Base-by-base conservation (phyloP, 2,113 vertebrate genomes). In the Vimba vimba region DNA sequence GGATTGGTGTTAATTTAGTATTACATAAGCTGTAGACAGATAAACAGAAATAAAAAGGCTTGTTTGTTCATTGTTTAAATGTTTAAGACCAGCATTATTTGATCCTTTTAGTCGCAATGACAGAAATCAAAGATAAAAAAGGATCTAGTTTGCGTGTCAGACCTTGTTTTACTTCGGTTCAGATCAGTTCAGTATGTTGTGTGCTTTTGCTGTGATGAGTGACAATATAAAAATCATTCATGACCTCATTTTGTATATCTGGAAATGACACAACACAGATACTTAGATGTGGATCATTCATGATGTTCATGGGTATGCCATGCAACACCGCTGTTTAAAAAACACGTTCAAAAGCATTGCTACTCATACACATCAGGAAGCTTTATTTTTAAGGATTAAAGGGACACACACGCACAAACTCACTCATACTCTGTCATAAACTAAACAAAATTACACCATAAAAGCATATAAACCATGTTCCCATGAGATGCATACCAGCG, bases 221-320 rank as follows among this genome's bases (percentile, higher is more conserved):
- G 30, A 59, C 47, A 55, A 4, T 50, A 33, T 77, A 45, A 59
- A 43, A 62, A 68, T 82, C 77, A 73, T 79, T 76, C 73, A 73
- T 68, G 84, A 36, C 86, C 66, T 50, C 21, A 82, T 85, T 59
- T 77, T 62, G 39, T 62, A 71, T 77, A 71, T 59, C 45, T 47
- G 79, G 68, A 86, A 10, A 25, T 74, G 55, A 87, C 77, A 83
- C 23, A 47, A 86, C 59, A 84, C 84, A 80, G 74, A 83, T 64
- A 55, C 33, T 77, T 55, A 23, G 74, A 89, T 88, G 85, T 43
- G 25, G 36, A 57, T 64, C 25, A 76, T 45, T 75, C 52, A 75
- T 82, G 85, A 79, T 83, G 78, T 85, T 88, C 11, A 68, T 88
- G 87, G 75, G 64, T 86, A 84, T 79, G 80, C 75, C 79, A 85